phyloP scores from a whole-genome alignment of 2,113 vertebrate species.

The Oncorhynchus mykiss region DNA sequence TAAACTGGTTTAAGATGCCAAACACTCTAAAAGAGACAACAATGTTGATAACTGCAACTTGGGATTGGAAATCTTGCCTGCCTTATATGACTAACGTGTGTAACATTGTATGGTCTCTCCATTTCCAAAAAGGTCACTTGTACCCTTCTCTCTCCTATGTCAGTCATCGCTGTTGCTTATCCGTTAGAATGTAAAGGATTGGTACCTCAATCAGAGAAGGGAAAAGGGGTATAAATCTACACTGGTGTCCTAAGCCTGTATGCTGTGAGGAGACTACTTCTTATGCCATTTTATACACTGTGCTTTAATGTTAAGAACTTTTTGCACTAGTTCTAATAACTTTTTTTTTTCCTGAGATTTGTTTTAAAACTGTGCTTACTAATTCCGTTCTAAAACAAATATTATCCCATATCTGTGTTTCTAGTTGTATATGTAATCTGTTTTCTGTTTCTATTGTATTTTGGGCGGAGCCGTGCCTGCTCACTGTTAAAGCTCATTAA shows the following conservation, averaged over 20 bases:
- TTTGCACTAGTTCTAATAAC: conserved; percentile 82
- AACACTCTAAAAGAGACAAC: neutral
- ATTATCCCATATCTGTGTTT: conserved; percentile 80
- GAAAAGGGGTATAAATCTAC: conserved; percentile 3
- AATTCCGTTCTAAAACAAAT: conserved; percentile 78
- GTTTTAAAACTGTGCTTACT: conserved; percentile 77
- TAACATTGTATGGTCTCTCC: neutral
- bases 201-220: conserved; percentile 16
- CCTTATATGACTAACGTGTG: neutral
- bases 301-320: conserved; percentile 81
- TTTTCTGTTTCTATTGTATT: conserved; percentile 80
- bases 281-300: conserved; percentile 83
- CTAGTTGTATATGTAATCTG: conserved; percentile 80
- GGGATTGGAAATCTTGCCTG: neutral
- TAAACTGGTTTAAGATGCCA: neutral
- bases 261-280: conserved; percentile 71
- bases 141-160: conserved; percentile 65
- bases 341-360: conserved; percentile 73
- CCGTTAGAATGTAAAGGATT: neutral
- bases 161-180: neutral
- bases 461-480: conserved; percentile 69
- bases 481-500: conserved; percentile 79
- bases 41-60: neutral
- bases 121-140: conserved; percentile 42
- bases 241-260: conserved; percentile 63